Evolutionary conservation across 2,113 vertebrate genomes (phyloP).

Genomic region (Notarius quadriscutis): DNA sequence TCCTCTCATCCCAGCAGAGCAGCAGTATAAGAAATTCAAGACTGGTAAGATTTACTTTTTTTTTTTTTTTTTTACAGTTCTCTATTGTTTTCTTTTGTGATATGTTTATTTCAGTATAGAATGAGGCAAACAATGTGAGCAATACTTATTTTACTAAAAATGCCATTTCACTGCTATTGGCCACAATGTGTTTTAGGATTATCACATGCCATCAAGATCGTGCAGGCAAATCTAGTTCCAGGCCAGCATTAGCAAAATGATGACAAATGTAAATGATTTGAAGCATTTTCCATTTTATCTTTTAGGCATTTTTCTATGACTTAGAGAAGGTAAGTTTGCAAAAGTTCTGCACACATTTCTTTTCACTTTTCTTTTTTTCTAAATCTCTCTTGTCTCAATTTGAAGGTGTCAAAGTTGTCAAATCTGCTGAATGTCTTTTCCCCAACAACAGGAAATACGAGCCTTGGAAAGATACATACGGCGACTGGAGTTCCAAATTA

Average conservation of each 20-base stretch:
- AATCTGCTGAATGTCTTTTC: neutral
- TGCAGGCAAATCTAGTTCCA: neutral
- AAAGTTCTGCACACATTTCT: neutral
- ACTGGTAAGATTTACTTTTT: slow-evolving; percentile 82
- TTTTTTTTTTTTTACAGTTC: neutral
- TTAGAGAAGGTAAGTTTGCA: slow-evolving; percentile 87
- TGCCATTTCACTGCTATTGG: neutral
- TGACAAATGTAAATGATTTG: neutral
- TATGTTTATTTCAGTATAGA: neutral
- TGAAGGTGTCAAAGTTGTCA: neutral
- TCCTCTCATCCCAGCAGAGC: slow-evolving; percentile 83
- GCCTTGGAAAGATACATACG: slow-evolving; percentile 86
- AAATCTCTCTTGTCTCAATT: neutral
- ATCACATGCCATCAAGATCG: neutral
- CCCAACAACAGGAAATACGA: slow-evolving; percentile 82
- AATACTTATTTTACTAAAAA: neutral
- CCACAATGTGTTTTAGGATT: neutral
- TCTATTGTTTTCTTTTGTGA: neutral
- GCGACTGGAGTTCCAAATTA: slow-evolving; percentile 93
- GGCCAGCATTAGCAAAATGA: neutral
- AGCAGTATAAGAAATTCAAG: slow-evolving; percentile 89
- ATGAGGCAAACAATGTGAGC: neutral
- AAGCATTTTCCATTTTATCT: slow-evolving; percentile 45
- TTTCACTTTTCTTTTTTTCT: neutral
- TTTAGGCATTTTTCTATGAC: slow-evolving; percentile 93